A percentile compares a stretch with the other conserved stretches of the same genome.
phyloP scores from a whole-genome alignment of 1,140 invertebrate genomes.

The Muscidifurax raptorellus region DNA sequence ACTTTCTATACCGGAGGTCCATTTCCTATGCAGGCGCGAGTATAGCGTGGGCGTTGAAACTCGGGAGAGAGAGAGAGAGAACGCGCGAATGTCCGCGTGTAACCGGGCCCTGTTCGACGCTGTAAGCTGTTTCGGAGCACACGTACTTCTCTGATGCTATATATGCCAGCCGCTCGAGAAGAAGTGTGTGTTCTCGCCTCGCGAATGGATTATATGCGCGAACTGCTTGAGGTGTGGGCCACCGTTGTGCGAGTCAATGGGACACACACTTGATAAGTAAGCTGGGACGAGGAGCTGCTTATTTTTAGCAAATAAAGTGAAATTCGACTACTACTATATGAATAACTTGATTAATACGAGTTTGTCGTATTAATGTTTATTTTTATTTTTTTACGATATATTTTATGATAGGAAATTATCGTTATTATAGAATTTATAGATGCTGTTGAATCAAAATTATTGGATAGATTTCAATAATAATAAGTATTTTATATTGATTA shows the following conservation, averaged over 20 bases:
- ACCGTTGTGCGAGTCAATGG: background rate
- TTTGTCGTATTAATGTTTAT: too few species aligned
- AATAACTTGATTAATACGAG: too few species aligned
- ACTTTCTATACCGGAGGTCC: conserved; percentile 42
- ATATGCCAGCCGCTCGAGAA: background rate
- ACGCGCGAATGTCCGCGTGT: background rate
- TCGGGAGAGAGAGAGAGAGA: conserved; percentile 22
- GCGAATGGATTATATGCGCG: background rate
- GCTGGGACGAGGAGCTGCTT: too few species aligned
- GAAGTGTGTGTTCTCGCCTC: background rate
- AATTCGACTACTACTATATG: too few species aligned
- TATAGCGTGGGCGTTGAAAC: conserved; percentile 42
- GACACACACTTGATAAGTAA: background rate
- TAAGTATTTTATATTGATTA: background rate
- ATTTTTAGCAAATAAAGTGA: too few species aligned
- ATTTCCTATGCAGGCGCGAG: conserved; percentile 25
- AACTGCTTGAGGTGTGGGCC: background rate
- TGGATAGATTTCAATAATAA: background rate
- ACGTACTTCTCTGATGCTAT: background rate
- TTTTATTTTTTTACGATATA: too few species aligned
- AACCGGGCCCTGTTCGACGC: conserved; percentile 12
- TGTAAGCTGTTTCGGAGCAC: background rate
- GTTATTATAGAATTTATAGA: background rate
- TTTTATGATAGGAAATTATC: too few species aligned
- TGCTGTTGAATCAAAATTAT: too few species aligned